phyloP scores from a whole-genome alignment of 2,797 vertebrate genomes.

The Pipistrellus pipistrellus region DNA sequence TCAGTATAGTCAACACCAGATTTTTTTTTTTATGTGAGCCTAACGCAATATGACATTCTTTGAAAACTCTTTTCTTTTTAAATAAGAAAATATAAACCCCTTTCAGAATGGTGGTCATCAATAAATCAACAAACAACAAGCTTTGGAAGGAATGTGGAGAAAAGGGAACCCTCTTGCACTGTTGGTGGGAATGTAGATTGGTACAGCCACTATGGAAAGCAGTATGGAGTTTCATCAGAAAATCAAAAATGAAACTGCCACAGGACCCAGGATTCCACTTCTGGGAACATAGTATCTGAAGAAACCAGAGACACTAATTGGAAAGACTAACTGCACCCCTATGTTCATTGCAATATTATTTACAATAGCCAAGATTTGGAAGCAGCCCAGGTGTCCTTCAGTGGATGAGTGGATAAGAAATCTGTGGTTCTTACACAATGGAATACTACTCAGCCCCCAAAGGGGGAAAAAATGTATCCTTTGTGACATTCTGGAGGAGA shows the following conservation, averaged over 20 bases:
- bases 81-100: background rate
- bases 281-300: background rate
- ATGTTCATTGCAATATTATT: background rate
- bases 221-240: background rate
- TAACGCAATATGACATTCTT: background rate
- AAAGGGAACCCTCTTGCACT: background rate
- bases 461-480: background rate
- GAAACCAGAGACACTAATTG: background rate
- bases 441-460: background rate
- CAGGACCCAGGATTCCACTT: background rate
- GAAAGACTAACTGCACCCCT: background rate
- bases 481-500: background rate
- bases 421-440: background rate
- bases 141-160: background rate
- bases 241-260: background rate
- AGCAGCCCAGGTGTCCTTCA: background rate
- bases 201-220: background rate
- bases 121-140: background rate
- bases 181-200: background rate
- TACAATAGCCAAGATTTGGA: background rate
- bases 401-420: background rate
- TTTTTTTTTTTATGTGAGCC: background rate
- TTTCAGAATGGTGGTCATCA: background rate
- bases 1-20: background rate
- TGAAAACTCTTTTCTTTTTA: background rate